Conservation (phyloP, 2,888 invertebrate species). For the Polydrusus tereticollis region DNA sequence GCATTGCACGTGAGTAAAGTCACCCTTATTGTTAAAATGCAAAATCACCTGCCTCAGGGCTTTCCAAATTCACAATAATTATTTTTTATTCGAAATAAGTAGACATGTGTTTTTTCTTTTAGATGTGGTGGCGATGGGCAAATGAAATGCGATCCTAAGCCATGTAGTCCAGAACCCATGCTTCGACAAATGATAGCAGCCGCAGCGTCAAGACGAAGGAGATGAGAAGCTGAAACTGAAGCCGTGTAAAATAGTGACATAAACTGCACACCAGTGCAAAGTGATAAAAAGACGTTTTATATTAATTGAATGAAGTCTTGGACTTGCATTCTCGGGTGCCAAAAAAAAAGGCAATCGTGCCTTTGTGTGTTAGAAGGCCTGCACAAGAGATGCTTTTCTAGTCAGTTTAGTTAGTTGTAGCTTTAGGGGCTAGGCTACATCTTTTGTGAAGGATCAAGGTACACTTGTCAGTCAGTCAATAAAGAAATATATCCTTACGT, state of each 20-base stretch:
- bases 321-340: conserved; percentile 68
- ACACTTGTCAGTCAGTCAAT: conserved; percentile 14
- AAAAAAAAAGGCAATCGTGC: conserved; percentile 66
- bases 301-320: conserved; percentile 54
- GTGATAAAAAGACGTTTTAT: conserved; percentile 49
- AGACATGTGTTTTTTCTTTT: conserved; percentile 58
- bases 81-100: background rate
- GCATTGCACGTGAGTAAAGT: conserved; percentile 88
- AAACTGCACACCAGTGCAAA: conserved; percentile 48
- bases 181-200: conserved; percentile 91
- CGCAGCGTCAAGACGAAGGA: conserved; percentile 81
- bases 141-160: conserved; percentile 94
- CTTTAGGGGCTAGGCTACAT: conserved; percentile 45
- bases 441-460: conserved; percentile 43
- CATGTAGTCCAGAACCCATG: conserved; percentile 91
- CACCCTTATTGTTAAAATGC: background rate
- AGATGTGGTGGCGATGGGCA: conserved; percentile 94
- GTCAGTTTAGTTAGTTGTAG: conserved; percentile 42
- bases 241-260: conserved; percentile 50
- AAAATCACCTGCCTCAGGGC: too few relatives aligned
- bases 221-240: conserved; percentile 57
- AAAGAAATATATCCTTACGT: conserved; percentile 39
- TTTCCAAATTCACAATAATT: too few relatives aligned
- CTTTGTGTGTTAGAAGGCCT: conserved; percentile 55
- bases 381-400: conserved; percentile 50